A percentile compares a stretch with the other conserved stretches of the same genome.
These are phyloP conservation scores for Asbolus verrucosus DNA, from an alignment of 1,140 invertebrate species.

Conservation along the genomic window DNA sequence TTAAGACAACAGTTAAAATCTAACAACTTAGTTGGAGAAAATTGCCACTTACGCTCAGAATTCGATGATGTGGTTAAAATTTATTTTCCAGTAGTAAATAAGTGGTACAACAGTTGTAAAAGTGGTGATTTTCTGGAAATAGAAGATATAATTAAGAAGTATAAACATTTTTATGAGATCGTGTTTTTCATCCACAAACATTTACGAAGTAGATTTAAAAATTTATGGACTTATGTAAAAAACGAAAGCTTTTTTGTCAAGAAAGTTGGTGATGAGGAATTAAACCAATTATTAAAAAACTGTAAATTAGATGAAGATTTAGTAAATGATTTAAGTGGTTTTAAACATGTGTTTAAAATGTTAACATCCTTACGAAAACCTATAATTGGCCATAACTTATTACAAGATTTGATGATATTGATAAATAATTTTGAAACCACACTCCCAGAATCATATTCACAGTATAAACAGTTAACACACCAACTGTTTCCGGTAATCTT, in stretches of 20 bases:
- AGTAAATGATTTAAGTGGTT: conserved; percentile 71
- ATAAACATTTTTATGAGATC: conserved; percentile 55
- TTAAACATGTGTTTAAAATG: conserved; percentile 75
- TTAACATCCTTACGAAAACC: conserved; percentile 74
- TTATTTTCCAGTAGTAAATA: conserved; percentile 58
- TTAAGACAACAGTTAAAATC: conserved; percentile 67
- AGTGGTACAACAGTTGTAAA: conserved; percentile 58
- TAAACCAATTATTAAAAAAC: background rate
- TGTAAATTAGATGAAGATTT: conserved; percentile 65
- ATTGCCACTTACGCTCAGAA: conserved; percentile 39
- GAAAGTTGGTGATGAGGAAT: conserved; percentile 60
- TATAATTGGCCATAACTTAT: conserved; percentile 80
- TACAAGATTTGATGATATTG: conserved; percentile 78
- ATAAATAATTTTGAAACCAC: conserved; percentile 79
- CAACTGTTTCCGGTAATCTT: conserved; percentile 76
- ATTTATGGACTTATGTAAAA: conserved; percentile 67
- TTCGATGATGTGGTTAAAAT: conserved; percentile 52
- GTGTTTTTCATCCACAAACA: conserved; percentile 68
- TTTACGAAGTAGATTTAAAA: conserved; percentile 68
- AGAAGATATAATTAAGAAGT: conserved; percentile 45
- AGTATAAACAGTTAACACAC: conserved; percentile 76
- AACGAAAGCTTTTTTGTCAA: conserved; percentile 64
- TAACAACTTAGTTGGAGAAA: conserved; percentile 58
- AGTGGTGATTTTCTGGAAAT: conserved; percentile 51
- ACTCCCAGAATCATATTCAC: conserved; percentile 74